phyloP scores from a whole-genome alignment of 2,888 invertebrate species.

The Halictus ligatus region DNA sequence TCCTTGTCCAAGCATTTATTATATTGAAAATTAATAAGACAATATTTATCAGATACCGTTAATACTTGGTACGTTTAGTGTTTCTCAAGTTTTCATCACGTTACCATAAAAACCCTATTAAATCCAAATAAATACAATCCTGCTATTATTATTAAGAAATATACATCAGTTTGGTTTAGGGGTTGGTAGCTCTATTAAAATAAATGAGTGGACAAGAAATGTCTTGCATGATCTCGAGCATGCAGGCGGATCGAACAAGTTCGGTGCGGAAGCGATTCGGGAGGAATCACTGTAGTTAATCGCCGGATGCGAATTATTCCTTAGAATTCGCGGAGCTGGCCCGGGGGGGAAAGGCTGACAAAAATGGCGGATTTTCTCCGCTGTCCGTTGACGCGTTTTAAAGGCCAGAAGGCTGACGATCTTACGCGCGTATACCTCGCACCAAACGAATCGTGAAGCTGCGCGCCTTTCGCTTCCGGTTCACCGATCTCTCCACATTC shows the following conservation, averaged over 20 bases:
- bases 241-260: background rate
- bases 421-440: conserved; percentile 46
- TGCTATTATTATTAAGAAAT: too few species aligned
- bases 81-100: too few species aligned
- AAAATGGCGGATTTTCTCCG: conserved; percentile 47
- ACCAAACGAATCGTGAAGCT: conserved; percentile 69
- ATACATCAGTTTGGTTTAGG: too few species aligned
- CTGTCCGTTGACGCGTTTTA: conserved; percentile 36
- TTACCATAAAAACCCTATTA: too few species aligned
- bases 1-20: too few species aligned
- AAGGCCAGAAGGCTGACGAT: conserved; percentile 1
- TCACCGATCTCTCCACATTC: conserved; percentile 72
- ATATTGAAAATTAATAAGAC: too few species aligned
- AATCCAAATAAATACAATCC: too few species aligned
- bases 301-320: background rate
- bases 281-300: background rate
- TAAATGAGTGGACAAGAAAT: too few species aligned
- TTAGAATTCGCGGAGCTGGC: background rate
- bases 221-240: background rate
- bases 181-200: too few species aligned
- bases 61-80: too few species aligned
- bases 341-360: background rate
- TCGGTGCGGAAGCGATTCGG: background rate
- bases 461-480: conserved; percentile 73
- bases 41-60: too few species aligned